Conservation (phyloP, 2,113 vertebrate genomes). For the Phaethon lepturus region DNA sequence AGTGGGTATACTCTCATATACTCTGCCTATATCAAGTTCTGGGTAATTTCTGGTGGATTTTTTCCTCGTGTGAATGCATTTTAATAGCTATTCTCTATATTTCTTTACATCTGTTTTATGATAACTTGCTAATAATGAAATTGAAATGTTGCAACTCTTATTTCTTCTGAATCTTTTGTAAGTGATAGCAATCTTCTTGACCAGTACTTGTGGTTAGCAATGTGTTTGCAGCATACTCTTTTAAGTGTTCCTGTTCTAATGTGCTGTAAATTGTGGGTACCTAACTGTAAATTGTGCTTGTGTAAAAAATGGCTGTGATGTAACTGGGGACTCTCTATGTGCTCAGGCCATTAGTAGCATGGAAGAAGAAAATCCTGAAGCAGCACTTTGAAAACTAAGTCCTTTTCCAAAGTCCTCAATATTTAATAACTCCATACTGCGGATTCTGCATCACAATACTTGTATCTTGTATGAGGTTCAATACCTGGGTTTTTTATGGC, state of each 20-base stretch:
- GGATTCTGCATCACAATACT: background rate
- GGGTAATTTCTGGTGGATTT: background rate
- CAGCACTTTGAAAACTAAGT: background rate
- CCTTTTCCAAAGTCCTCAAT: background rate
- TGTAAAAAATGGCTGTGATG: background rate
- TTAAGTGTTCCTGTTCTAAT: background rate
- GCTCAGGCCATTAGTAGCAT: background rate
- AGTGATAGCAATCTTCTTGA: background rate
- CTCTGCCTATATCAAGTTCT: background rate
- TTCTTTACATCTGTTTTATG: background rate
- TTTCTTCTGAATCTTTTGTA: background rate
- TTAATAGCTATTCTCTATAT: background rate
- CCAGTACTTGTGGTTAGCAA: background rate
- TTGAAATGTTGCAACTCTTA: background rate
- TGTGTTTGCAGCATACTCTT: fast-evolving
- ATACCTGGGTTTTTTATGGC: background rate
- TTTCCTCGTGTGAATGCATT: background rate
- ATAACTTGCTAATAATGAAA: background rate
- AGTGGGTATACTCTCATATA: background rate
- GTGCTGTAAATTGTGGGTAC: background rate
- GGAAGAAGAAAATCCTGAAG: background rate
- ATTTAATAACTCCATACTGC: background rate
- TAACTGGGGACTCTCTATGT: background rate
- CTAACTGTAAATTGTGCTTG: background rate
- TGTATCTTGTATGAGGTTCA: background rate